Percentiles rank a stretch among this genome's conserved stretches.
phyloP scores from a whole-genome alignment of 2,888 invertebrate genomes.

The Palloptera scutellata region DNA sequence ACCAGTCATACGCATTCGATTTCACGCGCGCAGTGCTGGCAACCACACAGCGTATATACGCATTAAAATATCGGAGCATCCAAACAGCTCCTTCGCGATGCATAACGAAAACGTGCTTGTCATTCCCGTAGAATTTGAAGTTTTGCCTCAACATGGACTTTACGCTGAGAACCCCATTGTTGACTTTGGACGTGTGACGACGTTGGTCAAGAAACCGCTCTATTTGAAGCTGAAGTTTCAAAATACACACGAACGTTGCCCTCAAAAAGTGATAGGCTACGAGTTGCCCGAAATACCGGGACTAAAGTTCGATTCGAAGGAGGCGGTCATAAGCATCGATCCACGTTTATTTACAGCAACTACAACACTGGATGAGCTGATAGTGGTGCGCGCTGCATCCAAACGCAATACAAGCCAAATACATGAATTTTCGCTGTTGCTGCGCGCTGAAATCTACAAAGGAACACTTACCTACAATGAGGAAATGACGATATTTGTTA shows the following conservation, averaged over 20 bases:
- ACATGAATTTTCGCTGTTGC: conserved; percentile 49
- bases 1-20: conserved; percentile 85
- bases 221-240: conserved; percentile 63
- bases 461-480: conserved; percentile 53
- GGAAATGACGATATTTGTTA: conserved; percentile 57
- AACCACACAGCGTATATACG: conserved; percentile 88
- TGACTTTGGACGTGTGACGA: conserved; percentile 84
- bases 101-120: conserved; percentile 67
- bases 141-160: conserved; percentile 74
- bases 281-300: conserved; percentile 46
- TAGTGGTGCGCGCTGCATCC: conserved; percentile 45
- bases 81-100: not conserved
- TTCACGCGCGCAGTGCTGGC: conserved; percentile 78
- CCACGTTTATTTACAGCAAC: conserved; percentile 49
- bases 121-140: conserved; percentile 86
- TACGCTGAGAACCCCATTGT: conserved; percentile 79
- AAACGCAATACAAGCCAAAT: conserved; percentile 32
- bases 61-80: conserved; percentile 59
- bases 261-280: conserved; percentile 41
- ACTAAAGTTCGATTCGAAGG: conserved; percentile 46
- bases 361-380: conserved; percentile 50
- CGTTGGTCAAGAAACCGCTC: conserved; percentile 70
- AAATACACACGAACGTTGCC: conserved; percentile 46
- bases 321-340: conserved; percentile 54
- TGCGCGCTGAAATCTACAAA: conserved; percentile 60